These are phyloP conservation scores for Tragelaphus scriptus DNA, from an alignment of 2,113 vertebrate species.

Conservation along the genomic window DNA sequence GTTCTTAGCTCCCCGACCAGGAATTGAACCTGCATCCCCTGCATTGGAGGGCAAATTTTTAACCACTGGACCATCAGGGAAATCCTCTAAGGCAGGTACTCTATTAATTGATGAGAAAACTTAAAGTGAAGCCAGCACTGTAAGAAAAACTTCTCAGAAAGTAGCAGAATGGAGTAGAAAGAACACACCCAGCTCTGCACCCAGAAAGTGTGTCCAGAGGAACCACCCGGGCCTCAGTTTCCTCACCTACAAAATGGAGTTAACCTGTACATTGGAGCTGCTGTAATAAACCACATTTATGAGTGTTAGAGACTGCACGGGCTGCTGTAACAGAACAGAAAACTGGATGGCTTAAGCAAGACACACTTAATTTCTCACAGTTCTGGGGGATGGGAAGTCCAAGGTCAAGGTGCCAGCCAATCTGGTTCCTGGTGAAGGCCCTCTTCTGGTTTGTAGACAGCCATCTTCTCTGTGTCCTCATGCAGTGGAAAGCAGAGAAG, in stretches of 20 bases:
- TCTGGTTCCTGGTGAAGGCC: background rate
- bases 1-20: background rate
- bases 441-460: background rate
- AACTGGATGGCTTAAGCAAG: background rate
- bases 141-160: background rate
- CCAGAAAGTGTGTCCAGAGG: background rate
- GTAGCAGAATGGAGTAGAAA: background rate
- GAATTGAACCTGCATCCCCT: background rate
- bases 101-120: background rate
- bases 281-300: background rate
- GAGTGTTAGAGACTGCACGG: background rate
- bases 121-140: background rate
- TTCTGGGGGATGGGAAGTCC: background rate
- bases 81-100: background rate
- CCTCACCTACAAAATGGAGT: background rate
- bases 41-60: background rate
- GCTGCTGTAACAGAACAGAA: background rate
- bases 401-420: background rate
- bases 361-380: background rate
- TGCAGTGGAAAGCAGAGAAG: background rate
- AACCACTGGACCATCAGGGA: background rate
- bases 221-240: background rate
- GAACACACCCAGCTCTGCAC: background rate
- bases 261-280: background rate
- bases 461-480: background rate